A percentile compares a stretch with the other conserved stretches of the same genome.
Conservation (phyloP, 2,888 invertebrate species). For the Parnassius apollo region DNA sequence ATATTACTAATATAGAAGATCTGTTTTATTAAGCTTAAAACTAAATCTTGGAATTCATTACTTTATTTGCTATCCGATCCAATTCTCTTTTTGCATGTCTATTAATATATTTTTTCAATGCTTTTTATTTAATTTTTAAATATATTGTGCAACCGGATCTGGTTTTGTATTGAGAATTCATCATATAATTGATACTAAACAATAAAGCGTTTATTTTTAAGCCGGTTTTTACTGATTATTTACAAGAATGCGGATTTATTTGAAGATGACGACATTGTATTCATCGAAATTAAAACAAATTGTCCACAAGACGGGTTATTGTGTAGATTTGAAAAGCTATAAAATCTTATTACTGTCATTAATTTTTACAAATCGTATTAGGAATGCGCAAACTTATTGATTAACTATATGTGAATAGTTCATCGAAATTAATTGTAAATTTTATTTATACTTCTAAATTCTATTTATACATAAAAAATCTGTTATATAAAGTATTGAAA, state of each 20-base stretch:
- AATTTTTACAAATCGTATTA: constrained; percentile 9
- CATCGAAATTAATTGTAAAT: too few species aligned
- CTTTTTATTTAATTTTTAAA: constrained; percentile 2
- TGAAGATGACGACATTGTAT: constrained; percentile 24
- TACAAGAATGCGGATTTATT: constrained; percentile 26
- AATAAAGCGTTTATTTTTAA: constrained; percentile 28
- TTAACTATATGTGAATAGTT: not conserved
- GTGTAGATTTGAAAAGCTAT: constrained; percentile 17
- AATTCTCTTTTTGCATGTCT: too few species aligned
- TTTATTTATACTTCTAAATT: too few species aligned
- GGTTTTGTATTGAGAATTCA: constrained; percentile 18
- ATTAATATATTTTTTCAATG: not conserved
- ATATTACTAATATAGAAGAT: too few species aligned
- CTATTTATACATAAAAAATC: too few species aligned
- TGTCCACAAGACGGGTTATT: constrained; percentile 20
- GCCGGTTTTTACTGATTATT: constrained; percentile 26
- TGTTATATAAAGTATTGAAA: too few species aligned
- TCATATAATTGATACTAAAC: constrained; percentile 25
- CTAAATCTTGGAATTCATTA: not conserved
- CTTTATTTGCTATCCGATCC: too few species aligned
- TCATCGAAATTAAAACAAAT: constrained; percentile 23
- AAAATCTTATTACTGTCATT: constrained; percentile 22
- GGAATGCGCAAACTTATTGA: constrained; percentile 3
- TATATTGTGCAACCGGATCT: constrained; percentile 24
- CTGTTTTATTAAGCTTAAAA: not conserved